Conservation (phyloP, 1,140 invertebrate species). For the Scylla paramamosain region DNA sequence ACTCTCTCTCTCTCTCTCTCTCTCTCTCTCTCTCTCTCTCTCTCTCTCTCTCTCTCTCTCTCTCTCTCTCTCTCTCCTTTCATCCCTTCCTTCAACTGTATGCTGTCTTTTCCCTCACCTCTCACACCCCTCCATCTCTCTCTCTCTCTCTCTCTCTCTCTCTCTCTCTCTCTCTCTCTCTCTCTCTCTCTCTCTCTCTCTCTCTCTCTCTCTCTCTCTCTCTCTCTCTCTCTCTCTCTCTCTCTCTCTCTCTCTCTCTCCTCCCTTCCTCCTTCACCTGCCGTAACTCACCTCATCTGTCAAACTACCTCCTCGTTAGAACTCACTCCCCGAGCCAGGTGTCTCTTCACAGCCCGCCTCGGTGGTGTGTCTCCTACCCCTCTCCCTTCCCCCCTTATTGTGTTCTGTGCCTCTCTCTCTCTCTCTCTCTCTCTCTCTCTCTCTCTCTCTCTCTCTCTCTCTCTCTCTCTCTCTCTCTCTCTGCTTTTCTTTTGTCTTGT, state of each 20-base stretch:
- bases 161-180: not conserved
- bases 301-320: slow-evolving; percentile 60
- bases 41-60: not conserved
- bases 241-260: not conserved
- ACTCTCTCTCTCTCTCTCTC: slow-evolving; percentile 14
- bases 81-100: too few species aligned
- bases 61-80: not conserved
- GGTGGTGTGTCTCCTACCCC: not conserved
- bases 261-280: slow-evolving; percentile 33
- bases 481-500: not conserved
- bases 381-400: not conserved
- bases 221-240: not conserved
- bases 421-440: not conserved
- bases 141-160: not conserved
- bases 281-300: slow-evolving; percentile 51
- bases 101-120: not conserved
- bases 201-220: not conserved
- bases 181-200: too few species aligned
- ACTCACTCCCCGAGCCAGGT: slow-evolving; percentile 44
- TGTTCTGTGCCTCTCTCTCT: not conserved
- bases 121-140: not conserved
- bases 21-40: not conserved
- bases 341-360: slow-evolving; percentile 41
- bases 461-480: not conserved
- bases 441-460: too few species aligned